Base-by-base conservation (phyloP, 37 sponge, comb jelly and placozoan species). In the Aplysina aerophoba region DNA sequence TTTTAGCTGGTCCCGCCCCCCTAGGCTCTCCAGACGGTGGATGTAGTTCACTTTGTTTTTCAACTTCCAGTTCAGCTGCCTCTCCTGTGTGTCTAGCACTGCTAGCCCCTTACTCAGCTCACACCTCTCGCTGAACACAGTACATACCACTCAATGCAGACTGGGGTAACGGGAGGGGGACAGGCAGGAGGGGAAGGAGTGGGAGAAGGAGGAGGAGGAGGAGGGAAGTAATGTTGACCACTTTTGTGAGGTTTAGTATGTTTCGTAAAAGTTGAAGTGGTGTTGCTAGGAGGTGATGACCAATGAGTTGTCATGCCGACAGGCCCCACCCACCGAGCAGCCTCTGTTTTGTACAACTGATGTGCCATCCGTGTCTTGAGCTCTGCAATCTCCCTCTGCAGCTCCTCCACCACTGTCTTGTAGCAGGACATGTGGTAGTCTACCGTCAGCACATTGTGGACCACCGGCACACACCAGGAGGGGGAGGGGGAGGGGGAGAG, bases 371-470 rank as follows among this genome's bases (percentile, higher is more conserved):
- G 89, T 19, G 21, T 33, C 65, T 90, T 93, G 85, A 93, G 87
- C 34, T 92, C 86, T 30, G 84, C 35, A 4, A 90, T 85, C 96
- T 95, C 96, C 57, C 87, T 89, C 83, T 89, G 86, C 8, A 99
- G 95, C 8, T 94, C 94, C 14, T 86, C 85, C 3, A 99, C 89
- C n/a, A 99, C 89, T 30, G 80, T 57, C 34, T 82, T 83, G 80
- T 97, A 99, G 68, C 85, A 87, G 22, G 87, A 84, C 39, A 97
- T 61, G 50, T 97, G 99, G 40, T 61, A 87, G 68, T 95, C 91
- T 22, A 99, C 94, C 27, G 91, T 93, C 20, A 97, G 83, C 64
- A 93, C 92, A 89, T 99, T 99, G 4, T 89, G 80, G 4, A 90
- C 90, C 79, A 97, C 71, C 92, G 93, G 82, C n/a, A n/a, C n/a